These are phyloP conservation scores for Platerodrilus igneus DNA, from an alignment of 2,888 invertebrate species.

Conservation along the genomic window DNA sequence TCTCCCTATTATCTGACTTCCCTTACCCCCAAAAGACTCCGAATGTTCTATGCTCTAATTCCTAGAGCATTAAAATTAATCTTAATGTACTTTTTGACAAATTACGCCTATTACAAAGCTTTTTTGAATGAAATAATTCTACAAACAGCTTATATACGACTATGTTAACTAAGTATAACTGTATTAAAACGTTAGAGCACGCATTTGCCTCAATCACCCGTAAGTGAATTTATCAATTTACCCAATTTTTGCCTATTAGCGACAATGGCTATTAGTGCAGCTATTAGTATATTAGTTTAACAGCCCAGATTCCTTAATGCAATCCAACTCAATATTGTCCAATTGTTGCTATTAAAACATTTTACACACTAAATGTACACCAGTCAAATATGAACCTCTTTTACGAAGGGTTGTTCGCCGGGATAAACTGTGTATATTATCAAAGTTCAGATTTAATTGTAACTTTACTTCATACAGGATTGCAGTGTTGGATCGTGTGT, in stretches of 20 bases:
- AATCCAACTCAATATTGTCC: conserved; percentile 51
- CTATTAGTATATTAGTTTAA: conserved; percentile 50
- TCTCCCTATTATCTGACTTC: no score
- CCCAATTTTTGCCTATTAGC: conserved; percentile 53
- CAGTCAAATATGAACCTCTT: conserved; percentile 45
- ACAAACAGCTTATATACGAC: no score
- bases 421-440: no score
- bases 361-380: conserved; percentile 45
- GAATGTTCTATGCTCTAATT: no score
- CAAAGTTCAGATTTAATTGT: no score
- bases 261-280: conserved; percentile 50
- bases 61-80: no score
- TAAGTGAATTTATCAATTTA: conserved; percentile 52
- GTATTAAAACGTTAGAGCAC: conserved; percentile 24
- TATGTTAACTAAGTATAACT: conserved; percentile 16
- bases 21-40: no score
- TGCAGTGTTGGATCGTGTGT: no score
- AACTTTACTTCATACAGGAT: no score
- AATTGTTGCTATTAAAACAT: conserved; percentile 50
- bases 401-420: conserved; percentile 42
- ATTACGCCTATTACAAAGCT: background rate
- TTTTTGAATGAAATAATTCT: background rate
- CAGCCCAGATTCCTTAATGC: conserved; percentile 51
- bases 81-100: no score
- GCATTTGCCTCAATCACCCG: conserved; percentile 31